Evolutionary conservation across 1,140 invertebrate species (phyloP), one percentile per base, ranked within the genome.

Genomic region (Ips nitidus): DNA sequence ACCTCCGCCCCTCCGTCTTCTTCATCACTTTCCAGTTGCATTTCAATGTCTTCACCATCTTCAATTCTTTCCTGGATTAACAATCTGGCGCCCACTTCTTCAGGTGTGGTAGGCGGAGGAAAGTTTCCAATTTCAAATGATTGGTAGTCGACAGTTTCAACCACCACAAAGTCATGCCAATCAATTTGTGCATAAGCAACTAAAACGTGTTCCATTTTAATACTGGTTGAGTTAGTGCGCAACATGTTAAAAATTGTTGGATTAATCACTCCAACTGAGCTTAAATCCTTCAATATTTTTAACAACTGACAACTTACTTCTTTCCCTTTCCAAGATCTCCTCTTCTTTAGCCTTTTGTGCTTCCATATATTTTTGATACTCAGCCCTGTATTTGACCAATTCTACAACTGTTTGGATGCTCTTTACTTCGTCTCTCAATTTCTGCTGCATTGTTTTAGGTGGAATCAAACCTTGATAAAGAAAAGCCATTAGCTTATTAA

Each of bases 121-220:
- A 98, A 97, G 80, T 94, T 94, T 39, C 97, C 96, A 6, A 91
- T 89, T 83, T 99, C 98, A 77, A 94, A 95, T 1, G 94, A 92
- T 74, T 98, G 95, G 81, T 99, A 99, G 81, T 99, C 98, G 0
- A 99, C 97, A 0, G 97, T 99, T 82, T 99, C 98, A 0, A 99
- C 98, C 0, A 99, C 97, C 1, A 99, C 97, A 84, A 99, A 99
- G 83, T 99, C 97, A 80, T 99, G 98, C 98, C 98, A 99, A 80
- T 99, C 98, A 73, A 99, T 98, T 77, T 97, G 94, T 2, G 95
- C 94, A 80, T 99, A 99, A 0, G 97, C 95, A 42, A 98, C 89
- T 86, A 73, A 66, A 84, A 83, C 69, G 61, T 71, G 22, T 22
- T 22, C 22, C 22, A 22, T 22, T 22, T 22, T 22, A 22, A 22